Evolutionary conservation across 2,113 vertebrate genomes (phyloP).

Genomic region (Neogobius melanostomus): DNA sequence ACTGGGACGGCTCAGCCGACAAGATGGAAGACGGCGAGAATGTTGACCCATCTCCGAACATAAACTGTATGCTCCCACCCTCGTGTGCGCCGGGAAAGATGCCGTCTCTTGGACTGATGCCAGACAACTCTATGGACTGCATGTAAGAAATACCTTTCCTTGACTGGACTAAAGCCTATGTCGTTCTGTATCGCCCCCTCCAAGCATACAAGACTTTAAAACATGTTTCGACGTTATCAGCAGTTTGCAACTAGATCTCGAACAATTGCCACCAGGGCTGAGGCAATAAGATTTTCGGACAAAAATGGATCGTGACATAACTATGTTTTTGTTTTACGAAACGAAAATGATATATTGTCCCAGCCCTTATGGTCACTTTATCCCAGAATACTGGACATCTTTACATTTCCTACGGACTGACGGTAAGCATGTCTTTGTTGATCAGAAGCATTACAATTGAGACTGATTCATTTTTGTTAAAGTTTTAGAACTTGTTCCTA

Average conservation of each 20-base stretch:
- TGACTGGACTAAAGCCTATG: slow-evolving; percentile 31
- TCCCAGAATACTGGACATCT: too few relatives aligned
- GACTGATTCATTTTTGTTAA: too few relatives aligned
- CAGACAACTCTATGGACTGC: slow-evolving; percentile 93
- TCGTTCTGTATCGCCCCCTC: slow-evolving; percentile 1
- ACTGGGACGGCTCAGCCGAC: slow-evolving; percentile 85
- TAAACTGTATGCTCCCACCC: slow-evolving; percentile 74
- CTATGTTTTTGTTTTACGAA: too few relatives aligned
- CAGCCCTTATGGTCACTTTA: too few relatives aligned
- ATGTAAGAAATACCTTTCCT: slow-evolving; percentile 57
- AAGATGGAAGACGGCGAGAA: slow-evolving; percentile 85
- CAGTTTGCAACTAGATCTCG: not conserved
- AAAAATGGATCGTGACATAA: too few relatives aligned
- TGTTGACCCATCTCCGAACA: slow-evolving; percentile 81
- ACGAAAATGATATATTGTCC: too few relatives aligned
- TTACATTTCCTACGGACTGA: too few relatives aligned
- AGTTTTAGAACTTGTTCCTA: not conserved
- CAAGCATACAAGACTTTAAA: slow-evolving; percentile 3
- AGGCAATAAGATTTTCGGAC: too few relatives aligned
- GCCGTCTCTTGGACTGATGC: slow-evolving; percentile 77
- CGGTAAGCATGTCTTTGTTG: too few relatives aligned
- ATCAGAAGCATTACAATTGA: too few relatives aligned
- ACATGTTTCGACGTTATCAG: slow-evolving; percentile 12
- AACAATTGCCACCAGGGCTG: too few relatives aligned
- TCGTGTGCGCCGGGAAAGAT: slow-evolving; percentile 79